Evolutionary conservation across 2,797 vertebrate genomes (phyloP).

Genomic region (Coregonus ussuriensis): DNA sequence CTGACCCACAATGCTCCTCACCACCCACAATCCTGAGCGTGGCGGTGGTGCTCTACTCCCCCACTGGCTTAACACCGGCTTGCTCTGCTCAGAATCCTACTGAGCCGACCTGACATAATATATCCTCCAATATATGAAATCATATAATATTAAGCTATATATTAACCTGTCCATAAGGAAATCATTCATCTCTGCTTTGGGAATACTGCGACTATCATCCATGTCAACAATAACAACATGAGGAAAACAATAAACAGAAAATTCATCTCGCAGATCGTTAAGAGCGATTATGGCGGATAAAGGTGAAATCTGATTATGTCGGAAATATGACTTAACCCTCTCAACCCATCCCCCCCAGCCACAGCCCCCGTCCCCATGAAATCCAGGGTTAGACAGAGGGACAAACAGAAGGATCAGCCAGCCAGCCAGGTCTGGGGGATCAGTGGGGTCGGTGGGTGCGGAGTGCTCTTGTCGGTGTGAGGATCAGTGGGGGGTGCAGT

Average conservation of each 20-base stretch:
- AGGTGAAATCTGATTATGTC: constrained; percentile 67
- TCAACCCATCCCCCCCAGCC: constrained; percentile 37
- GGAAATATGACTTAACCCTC: constrained; percentile 69
- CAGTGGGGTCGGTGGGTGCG: neutral
- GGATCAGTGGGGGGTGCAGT: neutral
- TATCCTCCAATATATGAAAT: constrained; percentile 11
- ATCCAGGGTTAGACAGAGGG: constrained; percentile 7
- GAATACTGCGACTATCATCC: neutral
- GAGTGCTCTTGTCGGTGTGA: too few relatives aligned
- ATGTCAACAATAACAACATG: constrained; percentile 28
- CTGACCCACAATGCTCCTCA: constrained; percentile 79
- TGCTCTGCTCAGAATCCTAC: constrained; percentile 39
- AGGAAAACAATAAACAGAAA: constrained; percentile 24
- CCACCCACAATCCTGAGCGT: constrained; percentile 58
- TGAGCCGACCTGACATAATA: neutral
- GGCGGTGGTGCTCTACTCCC: constrained; percentile 51
- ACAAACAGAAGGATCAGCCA: constrained; percentile 54
- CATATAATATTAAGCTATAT: neutral
- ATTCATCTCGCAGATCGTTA: constrained; percentile 50
- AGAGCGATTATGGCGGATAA: constrained; percentile 47
- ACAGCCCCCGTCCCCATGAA: constrained; percentile 10
- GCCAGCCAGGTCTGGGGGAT: constrained; percentile 45
- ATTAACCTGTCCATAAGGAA: too few relatives aligned
- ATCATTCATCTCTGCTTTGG: too few relatives aligned
- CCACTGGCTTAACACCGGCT: constrained; percentile 6